Evolutionary conservation across 2,888 invertebrate species (phyloP).

Genomic region (Adelognathus sp.): DNA sequence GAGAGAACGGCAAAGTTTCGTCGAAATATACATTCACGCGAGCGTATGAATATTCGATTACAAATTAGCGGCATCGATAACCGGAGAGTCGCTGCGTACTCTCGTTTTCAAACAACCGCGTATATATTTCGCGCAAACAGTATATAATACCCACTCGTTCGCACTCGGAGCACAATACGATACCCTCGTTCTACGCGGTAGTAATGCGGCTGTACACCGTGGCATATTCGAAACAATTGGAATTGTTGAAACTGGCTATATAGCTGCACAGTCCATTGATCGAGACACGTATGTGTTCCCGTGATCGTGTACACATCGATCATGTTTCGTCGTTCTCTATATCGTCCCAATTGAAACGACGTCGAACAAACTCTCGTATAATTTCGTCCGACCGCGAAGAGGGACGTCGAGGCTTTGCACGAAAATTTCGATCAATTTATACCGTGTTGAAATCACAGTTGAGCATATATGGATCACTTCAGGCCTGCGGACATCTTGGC

Average conservation of each 20-base stretch:
- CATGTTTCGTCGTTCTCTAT: constrained; percentile 21
- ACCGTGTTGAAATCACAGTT: background rate
- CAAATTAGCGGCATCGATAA: constrained; percentile 51
- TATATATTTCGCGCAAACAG: background rate
- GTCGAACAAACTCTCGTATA: constrained; percentile 6
- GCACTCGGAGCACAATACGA: background rate
- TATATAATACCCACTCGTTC: background rate
- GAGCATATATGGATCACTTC: too few relatives aligned
- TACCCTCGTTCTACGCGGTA: background rate
- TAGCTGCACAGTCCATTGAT: constrained; percentile 16
- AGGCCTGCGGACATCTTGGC: too few relatives aligned
- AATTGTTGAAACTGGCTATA: constrained; percentile 39
- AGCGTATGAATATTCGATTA: constrained; percentile 64
- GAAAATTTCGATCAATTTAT: background rate
- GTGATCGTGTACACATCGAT: constrained; percentile 33
- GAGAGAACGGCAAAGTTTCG: constrained; percentile 42
- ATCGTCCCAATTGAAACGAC: background rate
- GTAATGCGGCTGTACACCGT: background rate
- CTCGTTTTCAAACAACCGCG: constrained; percentile 6
- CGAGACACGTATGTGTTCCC: constrained; percentile 44
- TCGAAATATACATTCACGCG: constrained; percentile 55
- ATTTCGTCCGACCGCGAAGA: constrained; percentile 1
- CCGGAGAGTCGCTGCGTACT: constrained; percentile 10
- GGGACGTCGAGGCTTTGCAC: background rate
- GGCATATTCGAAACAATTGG: constrained; percentile 50